Evolutionary conservation across 2,797 vertebrate genomes (phyloP).

Genomic region (Poecilia velifera): DNA sequence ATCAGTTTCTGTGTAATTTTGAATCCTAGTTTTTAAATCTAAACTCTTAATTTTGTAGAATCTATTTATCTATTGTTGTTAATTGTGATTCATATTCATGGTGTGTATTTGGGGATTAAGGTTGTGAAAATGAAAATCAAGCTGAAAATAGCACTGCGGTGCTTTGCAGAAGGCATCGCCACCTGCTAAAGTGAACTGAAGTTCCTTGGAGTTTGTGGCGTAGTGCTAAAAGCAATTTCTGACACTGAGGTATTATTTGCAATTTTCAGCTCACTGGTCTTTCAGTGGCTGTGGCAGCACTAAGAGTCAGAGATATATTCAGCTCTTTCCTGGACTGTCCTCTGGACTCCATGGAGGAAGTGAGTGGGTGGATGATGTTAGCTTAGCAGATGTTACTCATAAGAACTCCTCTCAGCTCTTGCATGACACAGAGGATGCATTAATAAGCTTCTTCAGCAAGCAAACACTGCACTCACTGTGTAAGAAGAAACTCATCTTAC

Average conservation of each 20-base stretch:
- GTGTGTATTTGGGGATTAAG: not conserved
- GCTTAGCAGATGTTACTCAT: constrained; percentile 10
- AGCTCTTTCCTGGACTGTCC: constrained; percentile 2
- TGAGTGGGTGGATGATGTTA: constrained; percentile 9
- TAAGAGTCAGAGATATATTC: not conserved
- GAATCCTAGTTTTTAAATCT: not conserved
- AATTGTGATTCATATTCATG: not conserved
- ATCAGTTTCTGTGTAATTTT: not conserved
- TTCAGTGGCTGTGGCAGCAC: not conserved
- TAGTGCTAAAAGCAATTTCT: not conserved
- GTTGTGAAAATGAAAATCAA: not conserved
- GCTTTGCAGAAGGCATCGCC: not conserved
- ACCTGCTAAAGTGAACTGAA: constrained; percentile 7
- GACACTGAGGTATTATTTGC: not conserved
- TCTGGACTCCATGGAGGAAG: not conserved
- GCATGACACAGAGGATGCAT: constrained; percentile 5
- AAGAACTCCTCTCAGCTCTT: constrained; percentile 4
- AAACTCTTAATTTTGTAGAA: not conserved
- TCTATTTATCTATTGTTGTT: not conserved
- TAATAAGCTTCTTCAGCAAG: constrained; percentile 3
- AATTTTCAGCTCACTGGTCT: constrained; percentile 3
- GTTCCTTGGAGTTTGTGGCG: not conserved
- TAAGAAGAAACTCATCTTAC: not conserved
- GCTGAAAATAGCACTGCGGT: not conserved
- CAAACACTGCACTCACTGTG: not conserved